These are phyloP conservation scores for Yponomeuta cagnagella DNA, from an alignment of 2,888 invertebrate species.

Conservation along the genomic window DNA sequence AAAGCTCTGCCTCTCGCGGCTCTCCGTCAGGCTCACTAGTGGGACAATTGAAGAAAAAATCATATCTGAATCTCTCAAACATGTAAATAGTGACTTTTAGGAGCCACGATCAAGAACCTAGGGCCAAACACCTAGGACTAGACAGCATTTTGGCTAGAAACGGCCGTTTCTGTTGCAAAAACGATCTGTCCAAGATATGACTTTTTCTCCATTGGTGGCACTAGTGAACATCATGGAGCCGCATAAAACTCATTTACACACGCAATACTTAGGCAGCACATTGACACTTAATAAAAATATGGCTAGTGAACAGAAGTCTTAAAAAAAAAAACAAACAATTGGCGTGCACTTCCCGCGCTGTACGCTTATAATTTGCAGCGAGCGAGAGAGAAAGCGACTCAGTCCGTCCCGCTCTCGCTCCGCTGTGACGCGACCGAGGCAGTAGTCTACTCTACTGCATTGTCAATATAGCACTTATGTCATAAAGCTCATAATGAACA, in stretches of 20 bases:
- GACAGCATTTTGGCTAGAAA: too few relatives aligned
- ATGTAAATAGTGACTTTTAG: too few relatives aligned
- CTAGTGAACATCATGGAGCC: too few relatives aligned
- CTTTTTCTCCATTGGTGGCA: too few relatives aligned
- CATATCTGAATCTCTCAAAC: too few relatives aligned
- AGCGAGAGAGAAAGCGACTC: slow-evolving; percentile 36
- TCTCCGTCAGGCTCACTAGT: too few relatives aligned
- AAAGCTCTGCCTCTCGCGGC: slow-evolving; percentile 28
- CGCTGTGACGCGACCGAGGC: slow-evolving; percentile 60
- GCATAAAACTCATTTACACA: slow-evolving; percentile 23
- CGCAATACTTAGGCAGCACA: slow-evolving; percentile 30
- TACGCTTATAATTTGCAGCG: slow-evolving; percentile 51
- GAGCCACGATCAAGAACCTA: too few relatives aligned
- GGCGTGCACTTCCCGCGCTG: slow-evolving; percentile 30
- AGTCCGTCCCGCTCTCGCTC: slow-evolving; percentile 35
- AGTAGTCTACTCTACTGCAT: slow-evolving; percentile 59
- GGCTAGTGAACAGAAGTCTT: slow-evolving; percentile 21
- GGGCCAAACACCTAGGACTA: too few relatives aligned
- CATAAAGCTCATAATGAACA: slow-evolving; percentile 29
- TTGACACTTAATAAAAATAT: slow-evolving; percentile 33
- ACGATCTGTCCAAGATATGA: too few relatives aligned
- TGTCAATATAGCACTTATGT: slow-evolving; percentile 9
- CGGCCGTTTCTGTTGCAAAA: too few relatives aligned
- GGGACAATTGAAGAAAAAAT: too few relatives aligned
- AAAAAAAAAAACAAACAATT: slow-evolving; percentile 26